Evolutionary conservation across 2,113 vertebrate genomes (phyloP).

Genomic region (Neotoma lepida): DNA sequence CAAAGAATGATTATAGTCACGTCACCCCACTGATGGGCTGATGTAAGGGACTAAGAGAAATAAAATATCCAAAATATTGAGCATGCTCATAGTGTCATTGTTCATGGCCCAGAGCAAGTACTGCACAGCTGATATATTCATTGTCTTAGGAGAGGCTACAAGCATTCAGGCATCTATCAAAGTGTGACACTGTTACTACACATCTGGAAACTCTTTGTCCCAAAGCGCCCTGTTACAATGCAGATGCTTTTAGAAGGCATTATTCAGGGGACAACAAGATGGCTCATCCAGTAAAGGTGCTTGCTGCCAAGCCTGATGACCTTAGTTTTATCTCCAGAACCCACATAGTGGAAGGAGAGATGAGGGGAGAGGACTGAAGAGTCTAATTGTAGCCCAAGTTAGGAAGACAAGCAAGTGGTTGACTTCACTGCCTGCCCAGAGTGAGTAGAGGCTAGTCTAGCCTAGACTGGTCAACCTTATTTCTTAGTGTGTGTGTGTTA

Average conservation of each 20-base stretch:
- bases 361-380: background rate
- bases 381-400: background rate
- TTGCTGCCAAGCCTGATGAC: background rate
- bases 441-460: background rate
- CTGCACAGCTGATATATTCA: background rate
- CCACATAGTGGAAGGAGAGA: background rate
- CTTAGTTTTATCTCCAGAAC: background rate
- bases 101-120: background rate
- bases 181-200: background rate
- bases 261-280: background rate
- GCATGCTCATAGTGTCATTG: background rate
- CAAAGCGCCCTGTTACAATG: background rate
- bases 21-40: rapidly evolving
- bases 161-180: background rate
- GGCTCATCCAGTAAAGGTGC: background rate
- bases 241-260: background rate
- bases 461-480: background rate
- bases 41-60: background rate
- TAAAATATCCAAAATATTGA: background rate
- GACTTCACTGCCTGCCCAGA: background rate
- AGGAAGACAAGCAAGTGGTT: background rate
- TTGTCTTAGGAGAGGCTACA: background rate
- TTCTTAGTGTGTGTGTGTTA: background rate
- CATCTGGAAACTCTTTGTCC: background rate
- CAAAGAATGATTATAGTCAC: background rate